Conservation (phyloP, 1,140 invertebrate species). For the Drosophila subobscura region DNA sequence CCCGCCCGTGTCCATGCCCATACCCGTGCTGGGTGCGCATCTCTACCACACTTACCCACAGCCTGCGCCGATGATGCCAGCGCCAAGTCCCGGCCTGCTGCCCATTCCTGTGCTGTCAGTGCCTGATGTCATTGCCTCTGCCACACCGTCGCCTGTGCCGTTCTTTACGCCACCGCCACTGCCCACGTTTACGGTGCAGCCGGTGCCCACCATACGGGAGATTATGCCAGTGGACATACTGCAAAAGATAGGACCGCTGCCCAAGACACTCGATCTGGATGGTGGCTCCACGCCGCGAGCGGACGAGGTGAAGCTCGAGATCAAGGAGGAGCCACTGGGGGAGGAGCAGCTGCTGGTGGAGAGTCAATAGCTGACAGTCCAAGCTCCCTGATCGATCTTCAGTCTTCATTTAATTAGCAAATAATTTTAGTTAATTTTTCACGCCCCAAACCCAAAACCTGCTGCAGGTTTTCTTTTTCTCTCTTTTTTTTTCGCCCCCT, state of each 20-base stretch:
- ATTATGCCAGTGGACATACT: slow-evolving; percentile 72
- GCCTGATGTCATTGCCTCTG: background rate
- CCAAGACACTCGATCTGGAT: slow-evolving; percentile 66
- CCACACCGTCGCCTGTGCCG: slow-evolving; percentile 15
- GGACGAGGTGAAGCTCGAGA: slow-evolving; percentile 37
- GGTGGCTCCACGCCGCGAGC: slow-evolving; percentile 13
- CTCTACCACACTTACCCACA: slow-evolving; percentile 22
- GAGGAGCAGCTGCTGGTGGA: slow-evolving; percentile 34
- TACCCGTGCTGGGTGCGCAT: slow-evolving; percentile 18
- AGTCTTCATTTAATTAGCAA: slow-evolving; percentile 39
- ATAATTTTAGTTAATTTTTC: slow-evolving; percentile 49
- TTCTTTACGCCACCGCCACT: slow-evolving; percentile 62
- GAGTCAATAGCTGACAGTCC: slow-evolving; percentile 20
- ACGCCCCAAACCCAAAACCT: slow-evolving; percentile 2
- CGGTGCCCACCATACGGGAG: slow-evolving; percentile 56
- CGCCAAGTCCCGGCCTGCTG: slow-evolving; percentile 20
- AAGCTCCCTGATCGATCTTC: slow-evolving; percentile 2
- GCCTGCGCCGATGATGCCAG: slow-evolving; percentile 2
- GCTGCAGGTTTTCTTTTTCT: slow-evolving; percentile 11
- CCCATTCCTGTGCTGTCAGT: slow-evolving; percentile 27
- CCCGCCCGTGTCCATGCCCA: slow-evolving; percentile 16
- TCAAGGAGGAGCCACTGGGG: slow-evolving; percentile 22
- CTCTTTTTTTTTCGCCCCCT: slow-evolving; percentile 9
- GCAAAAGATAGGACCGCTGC: slow-evolving; percentile 62
- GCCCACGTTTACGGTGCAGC: slow-evolving; percentile 49